Evolutionary conservation across 2,797 vertebrate genomes (phyloP), one percentile per base, ranked within the genome.

Genomic region (Mastacembelus armatus): DNA sequence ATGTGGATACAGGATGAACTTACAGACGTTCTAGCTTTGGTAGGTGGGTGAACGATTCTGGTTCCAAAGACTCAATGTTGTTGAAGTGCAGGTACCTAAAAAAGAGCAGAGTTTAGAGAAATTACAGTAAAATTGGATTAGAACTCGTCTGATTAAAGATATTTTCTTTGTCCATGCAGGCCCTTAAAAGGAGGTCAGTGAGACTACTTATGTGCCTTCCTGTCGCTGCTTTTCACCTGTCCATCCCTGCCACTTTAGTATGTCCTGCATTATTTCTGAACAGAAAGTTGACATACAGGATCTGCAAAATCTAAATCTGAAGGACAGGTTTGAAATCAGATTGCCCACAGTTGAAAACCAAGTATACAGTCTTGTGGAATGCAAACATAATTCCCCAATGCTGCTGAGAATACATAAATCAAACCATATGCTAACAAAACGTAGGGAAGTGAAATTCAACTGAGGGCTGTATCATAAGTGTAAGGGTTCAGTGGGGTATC

Each of bases 41-140:
- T 44, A 99, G 92, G 73, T 98, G 95, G 55, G 93, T 93, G 86
- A 99, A 99, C 24, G 96, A 96, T 85, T 98, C 96, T 0, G 96
- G 95, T 81, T 98, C 98, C 93, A 99, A 82, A 1, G 95, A 96
- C 84, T 99, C 97, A 52, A 99, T 99, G 87, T 96, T 97, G 92
- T 99, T 99, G 93, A 99, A 99, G 93, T 99, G 98, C 86, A 99
- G 95, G 82, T 99, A 99, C 83, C 98, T 99, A 86, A 43, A 91
- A 80, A 63, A 83, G 24, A 84, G 59, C 64, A 89, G n/a, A 80
- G 44, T 18, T 30, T 36, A 22, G 51, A 71, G 43, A 84, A 68
- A 83, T 39, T 50, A 83, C 39, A 79, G 54, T 35, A 12, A 71
- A 61, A 50, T 8, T 45, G 38, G 44, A 66, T 78, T 73, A 67